These are phyloP conservation scores for Drosophila navojoa DNA, from an alignment of 1,140 invertebrate species.

Conservation along the genomic window DNA sequence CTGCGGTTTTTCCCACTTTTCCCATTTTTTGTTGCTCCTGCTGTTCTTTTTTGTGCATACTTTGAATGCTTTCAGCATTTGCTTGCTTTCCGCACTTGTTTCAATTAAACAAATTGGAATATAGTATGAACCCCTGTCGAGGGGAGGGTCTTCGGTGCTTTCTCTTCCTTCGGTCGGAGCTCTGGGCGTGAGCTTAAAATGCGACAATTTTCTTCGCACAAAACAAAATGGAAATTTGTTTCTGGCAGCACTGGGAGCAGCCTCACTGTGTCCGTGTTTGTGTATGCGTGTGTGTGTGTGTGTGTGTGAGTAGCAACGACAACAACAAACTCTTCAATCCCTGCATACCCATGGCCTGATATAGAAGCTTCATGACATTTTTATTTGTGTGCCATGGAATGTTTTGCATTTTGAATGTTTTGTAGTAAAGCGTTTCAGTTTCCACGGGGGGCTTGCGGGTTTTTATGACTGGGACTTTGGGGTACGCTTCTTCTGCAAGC, in stretches of 20 bases:
- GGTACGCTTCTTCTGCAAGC: conserved; percentile 26
- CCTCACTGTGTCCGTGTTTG: neutral
- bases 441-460: conserved; percentile 22
- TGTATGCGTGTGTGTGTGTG: conserved; percentile 20
- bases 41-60: conserved; percentile 15
- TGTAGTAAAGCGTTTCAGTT: conserved; percentile 2
- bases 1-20: conserved; percentile 44
- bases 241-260: conserved; percentile 36
- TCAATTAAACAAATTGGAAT: conserved; percentile 81
- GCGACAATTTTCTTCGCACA: conserved; percentile 39
- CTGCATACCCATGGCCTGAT: conserved; percentile 24
- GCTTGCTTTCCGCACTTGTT: conserved; percentile 60
- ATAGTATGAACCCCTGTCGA: conserved; percentile 58
- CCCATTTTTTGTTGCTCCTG: neutral
- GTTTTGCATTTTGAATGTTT: conserved; percentile 73
- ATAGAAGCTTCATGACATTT: conserved; percentile 46
- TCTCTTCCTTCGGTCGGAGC: neutral
- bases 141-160: neutral
- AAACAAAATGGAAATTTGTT: conserved; percentile 66
- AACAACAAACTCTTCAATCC: conserved; percentile 45
- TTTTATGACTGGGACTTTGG: conserved; percentile 50
- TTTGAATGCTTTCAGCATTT: conserved; percentile 32
- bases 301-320: conserved; percentile 10
- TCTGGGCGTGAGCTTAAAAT: conserved; percentile 54
- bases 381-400: conserved; percentile 65